Conservation (phyloP, 2,888 invertebrate species). For the Drosophila eohydei region DNA sequence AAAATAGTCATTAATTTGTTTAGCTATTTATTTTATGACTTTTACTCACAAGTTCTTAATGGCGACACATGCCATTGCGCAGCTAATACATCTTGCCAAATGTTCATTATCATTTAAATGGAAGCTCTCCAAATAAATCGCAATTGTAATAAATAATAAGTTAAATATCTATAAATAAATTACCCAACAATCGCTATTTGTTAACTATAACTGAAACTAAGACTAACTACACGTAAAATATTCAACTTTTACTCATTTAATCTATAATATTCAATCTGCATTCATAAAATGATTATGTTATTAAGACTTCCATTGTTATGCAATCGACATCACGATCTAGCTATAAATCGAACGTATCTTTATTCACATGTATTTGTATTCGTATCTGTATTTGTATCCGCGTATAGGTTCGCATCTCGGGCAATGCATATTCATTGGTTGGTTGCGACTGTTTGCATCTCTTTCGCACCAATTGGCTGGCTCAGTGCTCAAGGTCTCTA, state of each 20-base stretch:
- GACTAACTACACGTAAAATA: background rate
- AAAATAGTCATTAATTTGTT: conserved; percentile 22
- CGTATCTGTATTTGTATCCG: conserved; percentile 5
- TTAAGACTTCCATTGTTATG: conserved; percentile 27
- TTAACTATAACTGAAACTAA: background rate
- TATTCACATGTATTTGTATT: conserved; percentile 5
- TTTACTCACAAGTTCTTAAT: conserved; percentile 11
- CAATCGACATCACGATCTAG: conserved; percentile 32
- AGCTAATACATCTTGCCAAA: conserved; percentile 5
- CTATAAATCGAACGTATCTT: conserved; percentile 7
- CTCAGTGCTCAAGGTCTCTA: conserved; percentile 39
- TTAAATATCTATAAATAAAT: background rate
- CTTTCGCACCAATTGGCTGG: conserved; percentile 25
- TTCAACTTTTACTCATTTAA: background rate
- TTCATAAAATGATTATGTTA: conserved; percentile 3
- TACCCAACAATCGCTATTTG: background rate
- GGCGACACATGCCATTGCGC: conserved; percentile 1
- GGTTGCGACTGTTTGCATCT: conserved; percentile 39
- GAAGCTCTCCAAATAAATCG: background rate
- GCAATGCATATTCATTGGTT: conserved; percentile 38
- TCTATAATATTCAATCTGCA: background rate
- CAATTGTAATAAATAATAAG: background rate
- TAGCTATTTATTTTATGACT: conserved; percentile 14
- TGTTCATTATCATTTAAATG: background rate
- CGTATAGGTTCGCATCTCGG: conserved; percentile 22